phyloP scores from a whole-genome alignment of 2,888 invertebrate genomes.

The Eupeodes latifasciatus region DNA sequence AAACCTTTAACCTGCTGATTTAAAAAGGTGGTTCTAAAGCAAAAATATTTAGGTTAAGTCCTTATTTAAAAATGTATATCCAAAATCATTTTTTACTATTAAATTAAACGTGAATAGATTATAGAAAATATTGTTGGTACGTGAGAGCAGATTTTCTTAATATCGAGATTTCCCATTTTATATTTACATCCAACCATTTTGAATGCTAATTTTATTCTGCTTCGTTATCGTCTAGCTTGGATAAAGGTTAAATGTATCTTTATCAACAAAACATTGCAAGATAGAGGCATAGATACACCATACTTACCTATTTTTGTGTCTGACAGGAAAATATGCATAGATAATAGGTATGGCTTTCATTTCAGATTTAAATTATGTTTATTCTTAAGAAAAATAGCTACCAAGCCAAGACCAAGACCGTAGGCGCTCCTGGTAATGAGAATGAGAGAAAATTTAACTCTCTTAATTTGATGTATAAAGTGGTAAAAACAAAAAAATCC shows the following conservation, averaged over 20 bases:
- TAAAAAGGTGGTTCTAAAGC: no score
- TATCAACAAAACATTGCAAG: neutral
- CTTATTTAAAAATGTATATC: no score
- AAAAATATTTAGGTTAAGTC: no score
- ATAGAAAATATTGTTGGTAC: no score
- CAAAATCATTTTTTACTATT: neutral
- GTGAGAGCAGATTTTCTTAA: neutral
- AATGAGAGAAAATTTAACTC: neutral
- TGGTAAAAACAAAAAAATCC: no score
- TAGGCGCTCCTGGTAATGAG: neutral
- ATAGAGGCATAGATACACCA: neutral
- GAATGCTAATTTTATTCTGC: constrained; percentile 11
- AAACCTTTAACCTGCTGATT: no score
- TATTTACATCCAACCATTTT: neutral
- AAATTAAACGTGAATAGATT: neutral
- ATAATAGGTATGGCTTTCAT: neutral
- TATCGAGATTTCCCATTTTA: neutral
- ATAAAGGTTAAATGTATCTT: neutral
- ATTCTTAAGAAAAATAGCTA: neutral
- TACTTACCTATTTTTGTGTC: neutral
- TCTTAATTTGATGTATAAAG: no score
- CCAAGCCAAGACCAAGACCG: no score
- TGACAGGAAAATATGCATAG: neutral
- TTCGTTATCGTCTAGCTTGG: neutral
- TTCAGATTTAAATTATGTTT: neutral